phyloP scores from a whole-genome alignment of 2,888 invertebrate species.

The Tyria jacobaeae region DNA sequence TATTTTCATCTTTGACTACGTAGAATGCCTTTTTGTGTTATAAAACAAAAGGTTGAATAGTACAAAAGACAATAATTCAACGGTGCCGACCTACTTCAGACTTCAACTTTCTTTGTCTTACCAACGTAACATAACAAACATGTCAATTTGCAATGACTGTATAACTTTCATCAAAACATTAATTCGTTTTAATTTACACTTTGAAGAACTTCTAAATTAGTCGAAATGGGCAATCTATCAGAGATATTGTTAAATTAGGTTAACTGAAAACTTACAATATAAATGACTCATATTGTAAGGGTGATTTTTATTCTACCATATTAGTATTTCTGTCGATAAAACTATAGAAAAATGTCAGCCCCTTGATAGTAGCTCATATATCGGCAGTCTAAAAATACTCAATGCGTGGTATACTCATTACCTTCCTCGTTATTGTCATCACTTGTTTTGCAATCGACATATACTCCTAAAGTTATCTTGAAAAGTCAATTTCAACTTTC shows the following conservation, averaged over 20 bases:
- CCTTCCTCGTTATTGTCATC: too few species aligned
- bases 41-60: conserved; percentile 26
- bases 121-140: conserved; percentile 17
- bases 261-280: background rate
- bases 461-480: too few species aligned
- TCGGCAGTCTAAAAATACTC: too few species aligned
- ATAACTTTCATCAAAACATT: conserved; percentile 39
- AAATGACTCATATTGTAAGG: background rate
- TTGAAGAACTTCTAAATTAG: conserved; percentile 17
- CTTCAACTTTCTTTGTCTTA: conserved; percentile 25
- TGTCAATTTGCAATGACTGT: conserved; percentile 33
- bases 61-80: conserved; percentile 20
- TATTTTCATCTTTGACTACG: conserved; percentile 21
- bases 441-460: too few species aligned
- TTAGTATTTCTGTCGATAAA: too few species aligned
- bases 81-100: conserved; percentile 27
- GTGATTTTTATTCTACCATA: too few species aligned
- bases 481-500: too few species aligned
- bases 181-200: conserved; percentile 38
- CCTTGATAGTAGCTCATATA: too few species aligned
- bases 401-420: too few species aligned
- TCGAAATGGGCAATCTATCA: conserved; percentile 4
- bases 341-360: too few species aligned
- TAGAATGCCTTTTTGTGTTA: conserved; percentile 4
- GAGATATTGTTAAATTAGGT: background rate